Percentiles rank a stretch among this genome's conserved stretches.
These are phyloP conservation scores for Araneus ventricosus DNA, from an alignment of 1,140 invertebrate species.

Conservation along the genomic window DNA sequence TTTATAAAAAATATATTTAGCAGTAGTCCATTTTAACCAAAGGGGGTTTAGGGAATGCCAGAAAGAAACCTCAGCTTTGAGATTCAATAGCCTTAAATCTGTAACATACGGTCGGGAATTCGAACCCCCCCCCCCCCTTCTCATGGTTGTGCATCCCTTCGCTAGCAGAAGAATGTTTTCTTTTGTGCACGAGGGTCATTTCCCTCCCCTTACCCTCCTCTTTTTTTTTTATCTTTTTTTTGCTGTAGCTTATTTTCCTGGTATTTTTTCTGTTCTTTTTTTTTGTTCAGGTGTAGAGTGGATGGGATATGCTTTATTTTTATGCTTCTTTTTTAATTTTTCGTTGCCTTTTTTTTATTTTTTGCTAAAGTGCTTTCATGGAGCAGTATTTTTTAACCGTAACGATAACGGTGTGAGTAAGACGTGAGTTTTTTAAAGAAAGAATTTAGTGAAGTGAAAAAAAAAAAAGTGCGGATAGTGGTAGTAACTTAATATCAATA, in stretches of 20 bases:
- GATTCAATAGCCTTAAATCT: conserved; percentile 12
- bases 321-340: neutral
- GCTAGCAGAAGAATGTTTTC: neutral
- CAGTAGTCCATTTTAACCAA: neutral
- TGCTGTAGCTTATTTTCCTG: neutral
- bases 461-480: too few relatives aligned
- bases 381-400: too few relatives aligned
- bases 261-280: neutral
- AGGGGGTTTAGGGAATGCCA: neutral
- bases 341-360: neutral
- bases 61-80: conserved; percentile 10
- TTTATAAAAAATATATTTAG: neutral
- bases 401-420: too few relatives aligned
- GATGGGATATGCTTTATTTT: neutral
- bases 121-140: neutral
- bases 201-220: neutral
- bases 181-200: conserved; percentile 19
- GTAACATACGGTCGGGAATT: conserved; percentile 15
- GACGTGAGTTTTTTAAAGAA: too few relatives aligned
- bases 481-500: too few relatives aligned
- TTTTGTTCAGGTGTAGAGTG: neutral
- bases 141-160: neutral
- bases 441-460: too few relatives aligned
- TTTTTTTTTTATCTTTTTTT: neutral
- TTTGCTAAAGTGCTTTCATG: too few relatives aligned